Base-by-base conservation (phyloP, 2,113 vertebrate species). In the Phalacrocorax brasilianus region DNA sequence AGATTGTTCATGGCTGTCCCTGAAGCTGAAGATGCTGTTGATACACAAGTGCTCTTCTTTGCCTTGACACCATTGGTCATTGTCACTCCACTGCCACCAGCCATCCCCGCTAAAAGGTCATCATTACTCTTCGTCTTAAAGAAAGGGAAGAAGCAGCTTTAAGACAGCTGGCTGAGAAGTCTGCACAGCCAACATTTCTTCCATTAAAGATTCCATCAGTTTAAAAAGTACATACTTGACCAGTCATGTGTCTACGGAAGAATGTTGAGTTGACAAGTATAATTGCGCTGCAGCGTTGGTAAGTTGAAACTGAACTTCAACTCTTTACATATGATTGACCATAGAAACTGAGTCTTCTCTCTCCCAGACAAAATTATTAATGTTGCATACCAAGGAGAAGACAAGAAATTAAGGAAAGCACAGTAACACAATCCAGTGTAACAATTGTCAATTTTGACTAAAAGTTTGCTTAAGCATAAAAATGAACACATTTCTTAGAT, bases 111-210 rank as follows among this genome's bases (percentile, higher is more conserved):
- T 98, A 99, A 94, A 86, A 99, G 99, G 93, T 99, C 99, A 98
- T 99, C 99, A 11, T 98, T 99, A 97, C 99, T 99, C 98, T 99
- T 99, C 72, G 99, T 98, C 99, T 99, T 95, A 56, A 98, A 91
- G 65, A 61, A 85, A 94, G 83, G 15, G 65, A 67, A 93, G 81
- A 59, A 87, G 62, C 44, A 68, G 73, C 49, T 93, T 92, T 79
- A 56, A 72, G 47, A 79, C n/a, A 92, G 59, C 33, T 91, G 47
- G 40, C 47, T 67, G 47, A 92, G 35, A 52, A 82, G 30, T 12
- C 49, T 82, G 44, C 77, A 82, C 0, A 91, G 81, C 44, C 91
- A 93, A 68, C 23, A 35, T 14, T 81, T 81, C 86, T 87, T 35
- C 87, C 75, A n/a, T 28, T 58, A 77, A 77, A 86, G 70, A 95